Conservation (phyloP, 2,113 vertebrate genomes). For the Pycnonotus jocosus region DNA sequence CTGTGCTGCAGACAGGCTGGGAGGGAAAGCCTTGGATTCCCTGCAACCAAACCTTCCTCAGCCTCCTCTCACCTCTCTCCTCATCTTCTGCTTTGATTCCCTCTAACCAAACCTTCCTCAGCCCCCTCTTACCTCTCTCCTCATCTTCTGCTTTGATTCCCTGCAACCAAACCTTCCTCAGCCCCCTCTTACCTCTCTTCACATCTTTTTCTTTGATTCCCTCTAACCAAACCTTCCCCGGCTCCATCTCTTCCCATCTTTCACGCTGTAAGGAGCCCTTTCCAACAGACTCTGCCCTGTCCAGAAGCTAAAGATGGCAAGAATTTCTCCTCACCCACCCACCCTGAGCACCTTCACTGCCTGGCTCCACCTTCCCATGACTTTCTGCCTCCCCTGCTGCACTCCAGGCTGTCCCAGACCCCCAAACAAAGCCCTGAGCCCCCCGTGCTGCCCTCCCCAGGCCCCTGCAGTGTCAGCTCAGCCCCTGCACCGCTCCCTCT, state of each 20-base stretch:
- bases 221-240: neutral
- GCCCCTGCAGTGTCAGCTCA: neutral
- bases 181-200: neutral
- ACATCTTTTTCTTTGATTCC: neutral
- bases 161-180: neutral
- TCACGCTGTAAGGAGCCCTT: neutral
- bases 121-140: neutral
- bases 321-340: neutral
- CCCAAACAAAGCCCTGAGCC: rapidly evolving
- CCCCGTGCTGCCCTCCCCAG: neutral
- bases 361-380: rapidly evolving
- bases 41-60: neutral
- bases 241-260: neutral
- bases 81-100: neutral
- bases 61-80: neutral
- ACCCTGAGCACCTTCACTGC: neutral
- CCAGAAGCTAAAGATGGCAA: neutral
- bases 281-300: rapidly evolving
- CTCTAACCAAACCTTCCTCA: neutral
- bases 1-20: conserved; percentile 21
- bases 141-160: neutral
- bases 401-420: neutral
- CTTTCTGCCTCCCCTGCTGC: neutral
- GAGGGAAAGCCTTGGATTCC: neutral
- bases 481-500: neutral